Evolutionary conservation across 92 coral and sea anemone genomes (phyloP), one percentile per base, ranked within the genome.

Genomic region (Chrysogorgia sp.): DNA sequence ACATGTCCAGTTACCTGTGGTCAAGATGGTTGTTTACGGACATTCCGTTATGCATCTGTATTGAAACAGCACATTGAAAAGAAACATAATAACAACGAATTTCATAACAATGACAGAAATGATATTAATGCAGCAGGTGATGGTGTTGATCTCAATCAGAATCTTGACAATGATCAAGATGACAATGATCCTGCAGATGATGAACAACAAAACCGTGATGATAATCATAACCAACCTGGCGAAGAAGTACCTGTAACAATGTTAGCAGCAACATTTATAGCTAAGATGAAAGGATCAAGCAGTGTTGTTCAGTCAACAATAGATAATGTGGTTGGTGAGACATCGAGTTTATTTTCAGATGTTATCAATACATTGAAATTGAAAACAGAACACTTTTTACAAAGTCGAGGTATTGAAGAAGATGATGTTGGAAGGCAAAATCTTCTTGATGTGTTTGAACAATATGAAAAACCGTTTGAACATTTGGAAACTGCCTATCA

Each of bases 291-390:
- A 20, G 59, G 8, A 17, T 52, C 59, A 17, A 52, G 59, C n/a
- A 66, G 74, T 29, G 37, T 23, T 33, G 74, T 66, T 0, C 74
- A 66, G 33, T 35, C 74, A 22, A 66, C 74, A 20, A 22, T 66
- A 17, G 74, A 66, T 53, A 2, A 66, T 66, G 74, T 66, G 4
- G 74, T 66, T 66, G 26, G 28, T 66, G 74, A 66, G 21, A 43
- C 74, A 14, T 66, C 74, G 22, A 32, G 33, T 66, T 35, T 66
- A 22, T 66, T 66, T 40, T 66, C 74, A 10, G 70, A 63, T 63
- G 37, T 63, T 63, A 34, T 63, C 31, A 35, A 32, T 45, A 66
- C 5, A 53, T 41, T 66, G 17, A 66, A 40, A 66, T 20, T 9
- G 9, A 35, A 37, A 66, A 66, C 55, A 7, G 74, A 66, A 25